Evolutionary conservation across 2,113 vertebrate genomes (phyloP), one percentile per base, ranked within the genome.

Genomic region (Mystacornis crossleyi): DNA sequence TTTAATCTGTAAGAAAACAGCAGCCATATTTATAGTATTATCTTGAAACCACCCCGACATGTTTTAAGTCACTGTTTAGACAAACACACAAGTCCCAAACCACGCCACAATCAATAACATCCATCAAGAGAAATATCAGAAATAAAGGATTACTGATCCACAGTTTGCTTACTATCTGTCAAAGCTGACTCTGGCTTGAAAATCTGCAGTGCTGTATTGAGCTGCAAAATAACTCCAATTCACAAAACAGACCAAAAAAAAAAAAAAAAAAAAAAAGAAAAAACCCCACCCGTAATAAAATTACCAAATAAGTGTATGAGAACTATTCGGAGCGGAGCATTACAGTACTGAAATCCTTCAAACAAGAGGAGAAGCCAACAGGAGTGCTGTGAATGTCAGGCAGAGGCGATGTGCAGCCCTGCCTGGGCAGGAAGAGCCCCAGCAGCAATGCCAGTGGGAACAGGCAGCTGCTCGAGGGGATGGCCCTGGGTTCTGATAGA

Each of bases 391-490:
- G n/a, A 70, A n/a, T 2, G 24, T 19, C n/a, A 48, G 20, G 36
- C 24, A 57, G 77, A 20, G 79, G 36, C 5, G 31, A 26, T 0
- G 13, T 8, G 36, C 55, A 85, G 8, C 23, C 54, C 33, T 36
- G 18, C 18, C 25, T 18, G 10, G 14, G 36, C 12, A 15, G 40
- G 36, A 20, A 67, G 31, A 77, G 51, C 6, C 28, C 34, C 0
- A 1, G 43, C 28, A 73, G 51, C 10, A 9, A 28, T 3, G 1
- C 19, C 8, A 36, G 2, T 0, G 4, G 36, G n/a, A 51, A 18
- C 19, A 10, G 23, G 57, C 28, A 47, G n/a, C 7, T 74, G 19
- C 31, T 34, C 4, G 2, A 13, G 1, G 4, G 33, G 6, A 43
- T 4, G 13, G 40, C 16, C 19, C 42, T 2, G 13, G 24, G 16